These are phyloP conservation scores for Tenthredo livida DNA, from an alignment of 2,888 invertebrate genomes.

Conservation along the genomic window DNA sequence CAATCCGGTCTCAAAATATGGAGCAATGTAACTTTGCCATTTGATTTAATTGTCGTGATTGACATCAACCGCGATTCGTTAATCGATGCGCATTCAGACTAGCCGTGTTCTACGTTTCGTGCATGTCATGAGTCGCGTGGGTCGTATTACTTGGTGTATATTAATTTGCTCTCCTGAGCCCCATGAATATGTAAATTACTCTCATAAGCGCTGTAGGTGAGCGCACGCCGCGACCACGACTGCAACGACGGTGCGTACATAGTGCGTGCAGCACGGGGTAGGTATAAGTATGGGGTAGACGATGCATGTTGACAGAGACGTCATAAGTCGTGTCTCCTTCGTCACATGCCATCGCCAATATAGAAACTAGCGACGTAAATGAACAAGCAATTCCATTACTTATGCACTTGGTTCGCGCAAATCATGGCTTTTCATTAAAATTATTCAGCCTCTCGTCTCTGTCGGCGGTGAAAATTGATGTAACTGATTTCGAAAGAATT, in stretches of 20 bases:
- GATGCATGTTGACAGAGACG: conserved; percentile 59
- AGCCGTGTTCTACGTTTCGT: not conserved
- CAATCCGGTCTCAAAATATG: not conserved
- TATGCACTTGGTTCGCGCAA: not conserved
- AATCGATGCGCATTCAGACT: conserved; percentile 30
- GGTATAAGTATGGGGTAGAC: conserved; percentile 50
- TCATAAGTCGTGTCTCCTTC: conserved; percentile 55
- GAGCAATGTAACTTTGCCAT: not conserved
- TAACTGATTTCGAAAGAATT: not conserved
- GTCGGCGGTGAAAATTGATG: not conserved
- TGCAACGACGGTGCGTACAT: not conserved
- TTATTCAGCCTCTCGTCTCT: not conserved
- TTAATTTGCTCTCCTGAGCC: conserved; percentile 56
- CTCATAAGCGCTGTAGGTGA: conserved; percentile 37
- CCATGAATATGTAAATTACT: conserved; percentile 62
- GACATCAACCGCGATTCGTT: conserved; percentile 13
- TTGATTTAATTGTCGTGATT: not conserved
- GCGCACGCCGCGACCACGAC: not conserved
- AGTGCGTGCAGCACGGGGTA: conserved; percentile 48
- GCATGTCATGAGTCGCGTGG: conserved; percentile 53
- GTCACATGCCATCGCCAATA: conserved; percentile 39
- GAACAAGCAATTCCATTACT: conserved; percentile 25
- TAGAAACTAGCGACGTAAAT: conserved; percentile 31
- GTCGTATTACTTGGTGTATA: conserved; percentile 57
- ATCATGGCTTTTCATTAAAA: not conserved